Evolutionary conservation across 2,888 invertebrate species (phyloP), one percentile per base, ranked within the genome.

Genomic region (Drosophila seclusa): DNA sequence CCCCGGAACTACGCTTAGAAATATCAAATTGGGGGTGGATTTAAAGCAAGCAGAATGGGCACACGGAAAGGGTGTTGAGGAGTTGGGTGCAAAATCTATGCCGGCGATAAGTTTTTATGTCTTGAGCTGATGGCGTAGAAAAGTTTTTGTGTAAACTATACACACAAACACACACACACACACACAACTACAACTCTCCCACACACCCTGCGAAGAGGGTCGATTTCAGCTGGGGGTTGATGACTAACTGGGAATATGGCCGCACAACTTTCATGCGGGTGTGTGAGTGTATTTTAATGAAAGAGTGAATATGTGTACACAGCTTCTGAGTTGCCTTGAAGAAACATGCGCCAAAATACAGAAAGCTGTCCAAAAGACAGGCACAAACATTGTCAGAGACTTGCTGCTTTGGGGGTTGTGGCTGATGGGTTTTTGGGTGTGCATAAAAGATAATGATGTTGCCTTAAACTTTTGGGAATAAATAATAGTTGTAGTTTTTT

Each of bases 381-480:
- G 62, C 67, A 60, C 60, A 66, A 53, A 62, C 61, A 74, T 62
- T 76, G 77, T 81, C 53, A 68, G 71, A 66, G 66, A 54, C 67
- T 67, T 80, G 60, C 34, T 57, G 34, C 40, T 61, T 61, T n/a
- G 55, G 42, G 32, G 55, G 36, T 36, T 45, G 59, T 27, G 62
- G 54, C 34, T n/a, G 48, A 50, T 58, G 68, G 52, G 57, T 49
- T 72, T 67, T 40, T 57, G 40, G 65, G 76, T 90, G 85, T 90
- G 82, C 84, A 90, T 89, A 89, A 91, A 91, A 91, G 92, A 92
- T 92, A 91, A 92, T 92, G 91, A 91, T 92, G 91, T 91, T 92
- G 92, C 90, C 90, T 90, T 90, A 85, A 91, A 92, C 91, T 92
- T 92, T 87, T 80, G 87, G 90, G 91, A 90, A 91, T 92, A 91